Conservation (phyloP, 2,888 invertebrate species). For the Apotomis betuletana region DNA sequence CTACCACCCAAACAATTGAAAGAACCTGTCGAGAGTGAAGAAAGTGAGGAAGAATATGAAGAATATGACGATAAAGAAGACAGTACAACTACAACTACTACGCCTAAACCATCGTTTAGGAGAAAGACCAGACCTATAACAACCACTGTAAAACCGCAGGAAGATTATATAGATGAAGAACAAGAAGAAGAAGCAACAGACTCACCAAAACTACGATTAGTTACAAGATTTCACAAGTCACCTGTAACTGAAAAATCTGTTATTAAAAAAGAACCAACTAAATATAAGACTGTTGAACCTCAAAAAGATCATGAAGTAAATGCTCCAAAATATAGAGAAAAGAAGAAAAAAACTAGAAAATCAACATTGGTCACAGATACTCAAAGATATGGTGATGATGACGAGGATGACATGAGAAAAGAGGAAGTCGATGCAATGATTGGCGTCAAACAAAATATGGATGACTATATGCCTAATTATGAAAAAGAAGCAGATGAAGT, state of each 20-base stretch:
- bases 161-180: slow-evolving; percentile 37
- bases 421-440: slow-evolving; percentile 74
- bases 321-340: slow-evolving; percentile 68
- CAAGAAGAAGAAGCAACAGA: slow-evolving; percentile 48
- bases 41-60: slow-evolving; percentile 61
- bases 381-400: slow-evolving; percentile 69
- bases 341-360: slow-evolving; percentile 71
- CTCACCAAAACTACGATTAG: slow-evolving; percentile 59
- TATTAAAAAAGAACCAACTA: slow-evolving; percentile 41
- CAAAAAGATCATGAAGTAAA: slow-evolving; percentile 43
- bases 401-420: slow-evolving; percentile 62
- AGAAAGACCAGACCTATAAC: slow-evolving; percentile 53
- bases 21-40: slow-evolving; percentile 52
- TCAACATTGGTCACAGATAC: slow-evolving; percentile 77
- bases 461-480: slow-evolving; percentile 71
- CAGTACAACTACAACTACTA: slow-evolving; percentile 54
- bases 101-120: slow-evolving; percentile 59
- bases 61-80: slow-evolving; percentile 52
- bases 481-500: slow-evolving; percentile 61
- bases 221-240: slow-evolving; percentile 67
- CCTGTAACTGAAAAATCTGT: slow-evolving; percentile 48
- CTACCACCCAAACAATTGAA: slow-evolving; percentile 12
- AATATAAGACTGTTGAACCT: slow-evolving; percentile 37
- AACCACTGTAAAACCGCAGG: slow-evolving; percentile 52
- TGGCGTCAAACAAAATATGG: slow-evolving; percentile 67